phyloP scores from a whole-genome alignment of 1,140 invertebrate species.

The Octopus sinensis region DNA sequence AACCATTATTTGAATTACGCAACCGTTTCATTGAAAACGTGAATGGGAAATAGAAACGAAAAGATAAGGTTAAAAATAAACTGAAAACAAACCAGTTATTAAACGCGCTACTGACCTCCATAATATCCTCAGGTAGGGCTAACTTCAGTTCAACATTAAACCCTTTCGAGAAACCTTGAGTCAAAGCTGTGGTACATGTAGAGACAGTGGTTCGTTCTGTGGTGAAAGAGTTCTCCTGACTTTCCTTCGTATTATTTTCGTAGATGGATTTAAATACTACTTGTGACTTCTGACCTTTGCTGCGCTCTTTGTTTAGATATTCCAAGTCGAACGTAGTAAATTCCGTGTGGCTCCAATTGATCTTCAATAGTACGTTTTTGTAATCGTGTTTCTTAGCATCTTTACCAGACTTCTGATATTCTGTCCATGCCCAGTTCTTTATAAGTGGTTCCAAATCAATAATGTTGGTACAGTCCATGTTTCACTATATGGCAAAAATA shows the following conservation, averaged over 20 bases:
- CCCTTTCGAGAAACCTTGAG: conserved; percentile 59
- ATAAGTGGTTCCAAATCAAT: conserved; percentile 56
- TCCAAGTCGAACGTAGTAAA: conserved; percentile 52
- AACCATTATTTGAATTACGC: no score
- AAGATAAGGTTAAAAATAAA: no score
- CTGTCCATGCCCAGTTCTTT: conserved; percentile 57
- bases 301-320: conserved; percentile 38
- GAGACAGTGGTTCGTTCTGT: conserved; percentile 59
- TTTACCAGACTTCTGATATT: conserved; percentile 51
- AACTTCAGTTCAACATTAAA: conserved; percentile 58
- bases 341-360: conserved; percentile 56
- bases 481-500: background rate
- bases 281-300: conserved; percentile 3
- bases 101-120: background rate
- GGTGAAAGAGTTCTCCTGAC: conserved; percentile 60
- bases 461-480: conserved; percentile 37
- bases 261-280: conserved; percentile 59
- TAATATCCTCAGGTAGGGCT: conserved; percentile 58
- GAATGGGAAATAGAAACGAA: no score
- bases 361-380: conserved; percentile 47
- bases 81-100: no score
- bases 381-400: conserved; percentile 53
- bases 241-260: conserved; percentile 57
- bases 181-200: conserved; percentile 52
- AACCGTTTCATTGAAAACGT: no score